Conservation (phyloP, 2,888 invertebrate genomes). For the Apamea anceps region DNA sequence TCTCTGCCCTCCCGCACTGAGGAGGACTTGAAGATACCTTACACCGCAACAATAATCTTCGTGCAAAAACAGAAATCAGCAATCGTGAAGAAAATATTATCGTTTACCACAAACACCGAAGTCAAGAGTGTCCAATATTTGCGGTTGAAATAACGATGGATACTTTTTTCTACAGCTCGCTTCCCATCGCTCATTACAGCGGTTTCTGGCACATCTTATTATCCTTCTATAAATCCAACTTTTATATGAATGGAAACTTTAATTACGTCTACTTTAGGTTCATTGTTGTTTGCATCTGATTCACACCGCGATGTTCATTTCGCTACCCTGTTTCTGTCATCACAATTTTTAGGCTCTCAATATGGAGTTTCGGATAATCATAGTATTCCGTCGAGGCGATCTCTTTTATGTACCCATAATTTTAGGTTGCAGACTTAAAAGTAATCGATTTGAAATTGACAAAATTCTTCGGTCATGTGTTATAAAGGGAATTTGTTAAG, state of each 20-base stretch:
- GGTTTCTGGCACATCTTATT: constrained; percentile 81
- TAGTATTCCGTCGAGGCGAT: constrained; percentile 83
- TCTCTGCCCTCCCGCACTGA: constrained; percentile 46
- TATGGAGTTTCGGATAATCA: constrained; percentile 83
- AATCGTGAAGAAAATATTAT: constrained; percentile 49
- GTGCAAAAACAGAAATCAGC: constrained; percentile 53
- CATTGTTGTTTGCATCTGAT: constrained; percentile 64
- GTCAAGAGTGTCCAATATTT: constrained; percentile 68
- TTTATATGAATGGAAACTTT: constrained; percentile 70
- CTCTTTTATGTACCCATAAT: constrained; percentile 85
- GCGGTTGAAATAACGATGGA: constrained; percentile 77
- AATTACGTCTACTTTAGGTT: constrained; percentile 59
- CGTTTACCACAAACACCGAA: constrained; percentile 53
- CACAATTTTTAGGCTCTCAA: constrained; percentile 81
- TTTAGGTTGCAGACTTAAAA: constrained; percentile 72
- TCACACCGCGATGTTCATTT: constrained; percentile 72
- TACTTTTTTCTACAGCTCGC: constrained; percentile 77
- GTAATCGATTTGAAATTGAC: constrained; percentile 80
- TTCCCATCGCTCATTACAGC: constrained; percentile 81
- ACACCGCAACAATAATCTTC: constrained; percentile 50
- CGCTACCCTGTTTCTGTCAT: constrained; percentile 77
- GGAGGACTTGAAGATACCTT: constrained; percentile 36
- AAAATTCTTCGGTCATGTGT: constrained; percentile 71
- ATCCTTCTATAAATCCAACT: constrained; percentile 71
- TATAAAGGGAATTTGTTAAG: constrained; percentile 39